A percentile compares a stretch with the other conserved stretches of the same genome.
Evolutionary conservation across 2,888 invertebrate genomes (phyloP).

Genomic region (Hemicrepidius hirtus): DNA sequence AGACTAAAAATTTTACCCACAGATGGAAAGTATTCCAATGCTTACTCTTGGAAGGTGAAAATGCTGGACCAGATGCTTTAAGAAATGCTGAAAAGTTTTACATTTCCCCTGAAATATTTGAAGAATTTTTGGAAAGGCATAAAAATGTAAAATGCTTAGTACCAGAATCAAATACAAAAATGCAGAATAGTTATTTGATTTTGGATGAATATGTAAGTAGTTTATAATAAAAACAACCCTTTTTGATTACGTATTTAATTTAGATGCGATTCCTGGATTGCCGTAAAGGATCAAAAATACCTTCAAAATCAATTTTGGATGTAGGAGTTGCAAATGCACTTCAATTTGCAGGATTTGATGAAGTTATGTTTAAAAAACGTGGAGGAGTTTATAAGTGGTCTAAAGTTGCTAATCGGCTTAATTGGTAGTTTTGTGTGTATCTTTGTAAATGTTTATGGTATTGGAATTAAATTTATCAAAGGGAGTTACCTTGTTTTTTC

Average conservation of each 20-base stretch:
- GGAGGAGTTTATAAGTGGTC: slow-evolving; percentile 74
- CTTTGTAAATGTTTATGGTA: too few relatives aligned
- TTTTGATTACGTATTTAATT: background rate
- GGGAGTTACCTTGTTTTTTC: too few relatives aligned
- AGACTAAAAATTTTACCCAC: background rate
- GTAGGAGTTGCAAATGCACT: slow-evolving; percentile 72
- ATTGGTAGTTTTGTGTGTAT: slow-evolving; percentile 66
- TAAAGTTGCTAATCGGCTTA: slow-evolving; percentile 65
- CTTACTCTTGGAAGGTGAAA: slow-evolving; percentile 73
- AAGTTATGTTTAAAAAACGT: slow-evolving; percentile 72
- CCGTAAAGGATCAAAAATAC: slow-evolving; percentile 70
- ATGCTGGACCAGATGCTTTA: slow-evolving; percentile 71
- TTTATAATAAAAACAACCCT: background rate
- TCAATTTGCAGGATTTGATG: slow-evolving; percentile 73
- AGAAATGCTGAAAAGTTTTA: slow-evolving; percentile 72
- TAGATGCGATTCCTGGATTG: slow-evolving; percentile 74
- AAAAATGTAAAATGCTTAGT: slow-evolving; percentile 69
- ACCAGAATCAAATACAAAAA: slow-evolving; percentile 72
- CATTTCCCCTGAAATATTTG: slow-evolving; percentile 70
- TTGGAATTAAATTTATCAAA: too few relatives aligned
- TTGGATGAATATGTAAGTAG: slow-evolving; percentile 73
- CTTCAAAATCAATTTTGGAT: slow-evolving; percentile 72
- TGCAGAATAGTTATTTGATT: slow-evolving; percentile 74
- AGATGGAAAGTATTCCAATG: slow-evolving; percentile 74
- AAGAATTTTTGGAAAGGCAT: slow-evolving; percentile 71